These are phyloP conservation scores for Caenorhabditis virilis DNA, from an alignment of 2,888 invertebrate species.

Conservation along the genomic window DNA sequence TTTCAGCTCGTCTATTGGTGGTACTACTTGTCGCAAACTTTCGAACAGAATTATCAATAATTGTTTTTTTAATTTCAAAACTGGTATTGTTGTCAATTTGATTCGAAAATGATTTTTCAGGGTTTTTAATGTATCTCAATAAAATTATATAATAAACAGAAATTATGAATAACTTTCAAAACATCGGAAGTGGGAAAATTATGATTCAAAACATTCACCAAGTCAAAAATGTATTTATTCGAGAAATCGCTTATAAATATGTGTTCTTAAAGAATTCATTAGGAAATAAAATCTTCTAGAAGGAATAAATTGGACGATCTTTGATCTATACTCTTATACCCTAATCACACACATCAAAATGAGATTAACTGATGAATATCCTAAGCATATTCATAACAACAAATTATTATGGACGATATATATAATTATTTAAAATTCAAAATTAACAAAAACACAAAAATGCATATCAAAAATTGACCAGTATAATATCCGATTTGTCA, in stretches of 20 bases:
- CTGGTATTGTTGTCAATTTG: constrained; percentile 28
- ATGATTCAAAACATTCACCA: neutral
- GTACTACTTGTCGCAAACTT: constrained; percentile 61
- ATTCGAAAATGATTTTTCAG: constrained; percentile 21
- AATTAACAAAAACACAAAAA: too few species aligned
- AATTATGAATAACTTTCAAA: too few species aligned
- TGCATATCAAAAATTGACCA: too few species aligned
- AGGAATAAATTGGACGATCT: too few species aligned
- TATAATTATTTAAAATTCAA: too few species aligned
- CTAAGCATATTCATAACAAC: too few species aligned
- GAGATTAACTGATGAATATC: too few species aligned
- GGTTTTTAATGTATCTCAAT: constrained; percentile 36
- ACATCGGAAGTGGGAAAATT: neutral
- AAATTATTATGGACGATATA: too few species aligned
- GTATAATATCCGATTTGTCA: constrained; percentile 20
- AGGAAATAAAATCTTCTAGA: too few species aligned
- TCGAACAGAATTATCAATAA: constrained; percentile 50
- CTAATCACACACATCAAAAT: too few species aligned
- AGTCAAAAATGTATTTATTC: neutral
- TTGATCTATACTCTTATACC: too few species aligned
- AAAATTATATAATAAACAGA: too few species aligned
- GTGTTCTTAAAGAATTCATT: neutral
- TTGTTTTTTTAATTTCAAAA: neutral
- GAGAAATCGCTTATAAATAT: neutral
- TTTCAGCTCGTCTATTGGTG: constrained; percentile 77